Conservation (phyloP, 64 coral and sea anemone species). For the Hydrozoanthus tunicans region DNA sequence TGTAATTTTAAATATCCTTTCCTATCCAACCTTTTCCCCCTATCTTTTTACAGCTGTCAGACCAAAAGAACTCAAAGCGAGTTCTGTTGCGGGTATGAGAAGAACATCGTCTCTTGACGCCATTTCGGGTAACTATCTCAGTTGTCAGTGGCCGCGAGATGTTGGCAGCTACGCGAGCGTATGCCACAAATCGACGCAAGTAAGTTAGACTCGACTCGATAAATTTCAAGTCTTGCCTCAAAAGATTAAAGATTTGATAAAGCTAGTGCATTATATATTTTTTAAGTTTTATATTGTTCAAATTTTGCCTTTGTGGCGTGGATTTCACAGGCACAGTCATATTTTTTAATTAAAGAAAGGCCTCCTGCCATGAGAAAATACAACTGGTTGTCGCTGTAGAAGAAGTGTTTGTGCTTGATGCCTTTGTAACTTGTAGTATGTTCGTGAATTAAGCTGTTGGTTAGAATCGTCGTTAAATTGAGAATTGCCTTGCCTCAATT, state of each 20-base stretch:
- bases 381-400: not conserved
- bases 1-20: not conserved
- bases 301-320: not conserved
- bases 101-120: conserved; percentile 95
- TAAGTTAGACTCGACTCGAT: conserved; percentile 71
- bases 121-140: conserved; percentile 91
- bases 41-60: conserved; percentile 63
- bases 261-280: not conserved
- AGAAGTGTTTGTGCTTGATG: not conserved
- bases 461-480: not conserved
- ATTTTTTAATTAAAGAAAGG: conserved; percentile 8
- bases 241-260: not conserved
- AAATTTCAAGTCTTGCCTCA: conserved; percentile 48
- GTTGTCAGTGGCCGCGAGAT: conserved; percentile 97
- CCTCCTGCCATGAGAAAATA: not conserved
- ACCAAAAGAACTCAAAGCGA: conserved; percentile 72
- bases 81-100: conserved; percentile 60
- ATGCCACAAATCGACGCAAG: conserved; percentile 96
- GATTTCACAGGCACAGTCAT: not conserved
- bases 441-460: not conserved
- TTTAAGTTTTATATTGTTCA: not conserved
- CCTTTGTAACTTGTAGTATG: not conserved
- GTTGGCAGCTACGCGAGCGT: conserved; percentile 73
- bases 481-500: not conserved
- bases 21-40: not conserved